Evolutionary conservation across 2,113 vertebrate species (phyloP).

Genomic region (Burhinus bistriatus): DNA sequence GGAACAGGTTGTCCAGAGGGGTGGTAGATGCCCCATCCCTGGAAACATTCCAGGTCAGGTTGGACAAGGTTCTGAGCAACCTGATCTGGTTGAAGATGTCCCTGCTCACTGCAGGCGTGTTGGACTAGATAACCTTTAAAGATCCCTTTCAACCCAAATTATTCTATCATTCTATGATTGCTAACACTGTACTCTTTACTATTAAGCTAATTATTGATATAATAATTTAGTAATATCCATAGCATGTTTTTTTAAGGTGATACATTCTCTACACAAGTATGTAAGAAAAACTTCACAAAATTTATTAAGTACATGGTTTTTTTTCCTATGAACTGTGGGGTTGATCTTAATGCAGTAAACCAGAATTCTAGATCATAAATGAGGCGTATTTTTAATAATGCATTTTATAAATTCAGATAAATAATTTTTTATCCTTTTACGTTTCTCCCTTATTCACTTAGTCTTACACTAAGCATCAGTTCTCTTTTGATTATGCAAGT

Average conservation of each 20-base stretch:
- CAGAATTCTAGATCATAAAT: not conserved
- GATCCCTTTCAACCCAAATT: not conserved
- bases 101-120: too few relatives aligned
- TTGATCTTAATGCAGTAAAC: not conserved
- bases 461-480: not conserved
- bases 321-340: not conserved
- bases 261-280: not conserved
- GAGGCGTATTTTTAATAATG: not conserved
- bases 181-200: not conserved
- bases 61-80: not conserved
- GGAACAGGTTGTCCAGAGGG: not conserved
- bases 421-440: not conserved
- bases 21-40: not conserved
- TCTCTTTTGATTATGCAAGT: not conserved
- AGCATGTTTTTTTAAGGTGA: not conserved
- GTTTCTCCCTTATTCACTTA: not conserved
- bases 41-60: not conserved
- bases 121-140: not conserved
- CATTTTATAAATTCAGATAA: not conserved
- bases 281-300: not conserved
- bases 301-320: not conserved
- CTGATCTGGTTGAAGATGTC: not conserved
- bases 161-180: not conserved
- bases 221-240: not conserved
- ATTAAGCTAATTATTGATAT: not conserved